Conservation (phyloP, 2,797 vertebrate genomes). For the Carduelis carduelis region DNA sequence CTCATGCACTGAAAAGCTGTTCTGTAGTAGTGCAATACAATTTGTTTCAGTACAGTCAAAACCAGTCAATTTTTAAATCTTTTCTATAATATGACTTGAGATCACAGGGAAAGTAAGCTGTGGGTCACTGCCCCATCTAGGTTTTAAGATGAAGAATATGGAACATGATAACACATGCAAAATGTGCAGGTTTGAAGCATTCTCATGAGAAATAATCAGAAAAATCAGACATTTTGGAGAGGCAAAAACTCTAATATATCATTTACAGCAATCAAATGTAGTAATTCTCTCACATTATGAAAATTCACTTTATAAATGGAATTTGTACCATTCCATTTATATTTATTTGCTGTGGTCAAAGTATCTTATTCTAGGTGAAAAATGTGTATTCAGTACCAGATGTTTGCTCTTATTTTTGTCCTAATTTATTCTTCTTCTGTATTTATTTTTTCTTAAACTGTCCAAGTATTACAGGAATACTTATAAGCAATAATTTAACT, state of each 20-base stretch:
- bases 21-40: not conserved
- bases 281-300: not conserved
- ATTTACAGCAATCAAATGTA: not conserved
- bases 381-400: not conserved
- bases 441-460: not conserved
- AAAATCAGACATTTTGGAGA: slow-evolving; percentile 10
- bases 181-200: not conserved
- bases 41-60: not conserved
- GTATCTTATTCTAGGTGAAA: not conserved
- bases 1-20: not conserved
- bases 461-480: not conserved
- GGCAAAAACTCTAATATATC: not conserved
- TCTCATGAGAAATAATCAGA: not conserved
- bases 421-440: not conserved
- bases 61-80: not conserved
- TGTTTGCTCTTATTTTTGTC: not conserved
- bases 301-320: slow-evolving; percentile 11
- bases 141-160: not conserved
- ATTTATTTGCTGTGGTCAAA: slow-evolving; percentile 20
- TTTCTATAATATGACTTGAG: not conserved
- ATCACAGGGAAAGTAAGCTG: not conserved
- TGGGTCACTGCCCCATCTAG: not conserved
- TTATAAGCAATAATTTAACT: not conserved
- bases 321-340: not conserved
- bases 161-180: not conserved